Evolutionary conservation across 2,113 vertebrate genomes (phyloP), one percentile per base, ranked within the genome.

Genomic region (Ailurus styani): DNA sequence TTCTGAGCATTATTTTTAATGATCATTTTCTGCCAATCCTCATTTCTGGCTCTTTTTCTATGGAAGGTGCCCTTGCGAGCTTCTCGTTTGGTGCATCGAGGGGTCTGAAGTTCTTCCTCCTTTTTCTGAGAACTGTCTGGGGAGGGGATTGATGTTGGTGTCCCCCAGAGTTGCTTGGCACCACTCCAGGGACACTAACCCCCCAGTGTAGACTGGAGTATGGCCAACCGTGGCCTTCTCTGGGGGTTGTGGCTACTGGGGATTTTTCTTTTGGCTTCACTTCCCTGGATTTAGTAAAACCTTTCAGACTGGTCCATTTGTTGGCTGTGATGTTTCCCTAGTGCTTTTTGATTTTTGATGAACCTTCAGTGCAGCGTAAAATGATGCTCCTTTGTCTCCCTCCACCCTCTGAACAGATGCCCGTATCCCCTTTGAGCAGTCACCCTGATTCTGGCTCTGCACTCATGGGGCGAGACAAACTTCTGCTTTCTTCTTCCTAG

Each of bases 351-450:
- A 21, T 12, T 57, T 57, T n/a, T 34, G 6, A 54, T 31, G 55
- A 17, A 29, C 42, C 29, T 5, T 8, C 0, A 15, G 34, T 17
- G 52, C 20, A 3, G 45, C 0, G 2, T 7, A 55, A 47, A 55
- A 17, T 29, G 0, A 21, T 21, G 3, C 18, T 13, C 66, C 40
- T 57, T 7, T 64, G 34, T 73, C 17, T 25, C 1, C 14, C 50
- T 13, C 4, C 4, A 1, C n/a, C n/a, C 52, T 55, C n/a, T 0
- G 25, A 31, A 47, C 73, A 77, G 42, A 31, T 31, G 27, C 73
- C 14, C 15, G 1, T 4, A 0, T 2, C 5, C 42, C 10, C 3
- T 68, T 7, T 3, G 5, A 34, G 4, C 50, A 57, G 7, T 3
- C 73, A 25, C n/a, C 25, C 47, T 23, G 2, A 23, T 55, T 52